Evolutionary conservation across 2,797 vertebrate species (phyloP).

Genomic region (Pseudochirops cupreus): DNA sequence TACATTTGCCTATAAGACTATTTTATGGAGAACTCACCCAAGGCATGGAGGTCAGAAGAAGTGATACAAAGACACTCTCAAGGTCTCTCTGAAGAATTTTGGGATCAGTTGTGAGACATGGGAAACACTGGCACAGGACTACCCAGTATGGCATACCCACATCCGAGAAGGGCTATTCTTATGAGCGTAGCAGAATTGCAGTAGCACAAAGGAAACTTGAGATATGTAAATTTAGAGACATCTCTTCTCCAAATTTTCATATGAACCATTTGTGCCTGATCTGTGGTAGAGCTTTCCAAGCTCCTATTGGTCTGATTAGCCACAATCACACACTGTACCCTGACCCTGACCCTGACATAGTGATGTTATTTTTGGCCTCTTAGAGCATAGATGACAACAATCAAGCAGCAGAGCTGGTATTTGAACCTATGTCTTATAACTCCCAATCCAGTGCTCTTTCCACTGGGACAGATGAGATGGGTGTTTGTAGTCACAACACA

Average conservation of each 20-base stretch:
- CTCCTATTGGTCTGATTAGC: background rate
- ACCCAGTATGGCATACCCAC: background rate
- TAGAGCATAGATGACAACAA: background rate
- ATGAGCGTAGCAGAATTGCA: background rate
- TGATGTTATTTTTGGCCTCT: background rate
- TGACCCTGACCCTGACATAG: background rate
- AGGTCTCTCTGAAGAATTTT: background rate
- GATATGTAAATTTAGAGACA: background rate
- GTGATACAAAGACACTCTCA: background rate
- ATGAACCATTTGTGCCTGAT: too few species aligned
- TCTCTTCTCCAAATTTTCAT: background rate
- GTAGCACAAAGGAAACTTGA: background rate
- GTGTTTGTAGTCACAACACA: background rate
- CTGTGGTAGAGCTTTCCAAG: background rate
- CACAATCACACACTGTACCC: background rate
- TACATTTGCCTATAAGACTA: background rate
- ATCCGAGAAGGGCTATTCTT: background rate
- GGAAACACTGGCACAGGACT: background rate
- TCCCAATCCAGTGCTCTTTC: background rate
- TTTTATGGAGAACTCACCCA: background rate
- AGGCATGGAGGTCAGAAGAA: background rate
- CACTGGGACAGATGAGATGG: background rate
- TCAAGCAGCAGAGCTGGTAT: background rate
- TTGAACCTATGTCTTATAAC: background rate
- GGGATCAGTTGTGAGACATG: background rate